Evolutionary conservation across 2,113 vertebrate genomes (phyloP).

Genomic region (Neoarius graeffei): DNA sequence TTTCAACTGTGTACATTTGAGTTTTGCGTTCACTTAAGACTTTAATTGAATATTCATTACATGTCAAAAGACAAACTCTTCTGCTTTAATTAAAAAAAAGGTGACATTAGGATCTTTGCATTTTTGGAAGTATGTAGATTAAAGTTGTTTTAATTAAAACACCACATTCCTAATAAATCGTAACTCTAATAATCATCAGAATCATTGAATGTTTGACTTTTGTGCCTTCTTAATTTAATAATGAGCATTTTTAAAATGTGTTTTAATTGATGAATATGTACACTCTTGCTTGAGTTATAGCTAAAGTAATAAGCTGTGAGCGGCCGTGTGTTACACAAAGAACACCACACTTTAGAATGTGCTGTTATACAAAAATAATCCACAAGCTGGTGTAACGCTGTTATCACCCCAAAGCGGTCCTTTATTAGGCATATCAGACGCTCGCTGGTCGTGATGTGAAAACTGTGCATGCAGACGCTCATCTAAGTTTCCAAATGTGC

Average conservation of each 20-base stretch:
- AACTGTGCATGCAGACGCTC: too few species aligned
- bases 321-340: neutral
- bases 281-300: neutral
- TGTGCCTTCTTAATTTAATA: too few species aligned
- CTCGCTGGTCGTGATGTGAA: too few species aligned
- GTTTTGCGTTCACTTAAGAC: neutral
- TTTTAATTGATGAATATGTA: neutral
- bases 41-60: neutral
- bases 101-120: neutral
- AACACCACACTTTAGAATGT: too few species aligned
- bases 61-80: neutral
- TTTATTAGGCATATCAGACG: too few species aligned
- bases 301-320: neutral
- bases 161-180: neutral
- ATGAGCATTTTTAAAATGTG: too few species aligned
- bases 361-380: too few species aligned
- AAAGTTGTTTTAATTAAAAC: too few species aligned
- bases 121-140: neutral
- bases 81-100: neutral
- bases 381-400: neutral
- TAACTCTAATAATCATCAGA: neutral
- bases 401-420: too few species aligned
- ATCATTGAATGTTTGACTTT: neutral
- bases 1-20: neutral
- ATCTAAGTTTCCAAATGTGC: too few species aligned